These are phyloP conservation scores for Tokudaia muenninki DNA, from an alignment of 2,797 vertebrate genomes.

Conservation along the genomic window DNA sequence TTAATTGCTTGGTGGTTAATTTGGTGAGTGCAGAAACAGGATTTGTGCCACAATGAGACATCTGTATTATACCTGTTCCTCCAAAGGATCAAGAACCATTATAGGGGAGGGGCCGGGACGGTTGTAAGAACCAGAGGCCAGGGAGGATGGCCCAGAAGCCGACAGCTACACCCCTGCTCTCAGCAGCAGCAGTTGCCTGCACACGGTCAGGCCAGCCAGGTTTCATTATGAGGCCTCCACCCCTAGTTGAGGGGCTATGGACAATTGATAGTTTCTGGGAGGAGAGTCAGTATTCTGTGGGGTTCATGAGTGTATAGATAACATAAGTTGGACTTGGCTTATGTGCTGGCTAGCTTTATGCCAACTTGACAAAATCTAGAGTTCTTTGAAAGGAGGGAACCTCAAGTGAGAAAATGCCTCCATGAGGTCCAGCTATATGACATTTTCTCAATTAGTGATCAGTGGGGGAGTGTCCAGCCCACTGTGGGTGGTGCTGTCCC, in stretches of 20 bases:
- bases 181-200: background rate
- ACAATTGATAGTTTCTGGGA: background rate
- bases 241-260: background rate
- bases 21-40: background rate
- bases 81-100: background rate
- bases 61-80: background rate
- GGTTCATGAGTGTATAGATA: background rate
- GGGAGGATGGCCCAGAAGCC: background rate
- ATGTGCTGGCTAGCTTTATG: background rate
- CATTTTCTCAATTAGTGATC: background rate
- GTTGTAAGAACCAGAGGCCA: background rate
- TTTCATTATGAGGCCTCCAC: background rate
- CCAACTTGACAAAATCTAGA: background rate
- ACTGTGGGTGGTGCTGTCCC: background rate
- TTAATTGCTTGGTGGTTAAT: background rate
- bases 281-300: background rate
- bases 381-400: background rate
- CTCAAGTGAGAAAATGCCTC: background rate
- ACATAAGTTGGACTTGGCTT: background rate
- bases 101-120: background rate
- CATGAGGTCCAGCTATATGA: background rate
- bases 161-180: background rate
- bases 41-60: background rate
- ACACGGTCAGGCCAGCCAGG: background rate
- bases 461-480: background rate